These are phyloP conservation scores for Bos indicus DNA, from an alignment of 2,113 vertebrate species.

Conservation along the genomic window DNA sequence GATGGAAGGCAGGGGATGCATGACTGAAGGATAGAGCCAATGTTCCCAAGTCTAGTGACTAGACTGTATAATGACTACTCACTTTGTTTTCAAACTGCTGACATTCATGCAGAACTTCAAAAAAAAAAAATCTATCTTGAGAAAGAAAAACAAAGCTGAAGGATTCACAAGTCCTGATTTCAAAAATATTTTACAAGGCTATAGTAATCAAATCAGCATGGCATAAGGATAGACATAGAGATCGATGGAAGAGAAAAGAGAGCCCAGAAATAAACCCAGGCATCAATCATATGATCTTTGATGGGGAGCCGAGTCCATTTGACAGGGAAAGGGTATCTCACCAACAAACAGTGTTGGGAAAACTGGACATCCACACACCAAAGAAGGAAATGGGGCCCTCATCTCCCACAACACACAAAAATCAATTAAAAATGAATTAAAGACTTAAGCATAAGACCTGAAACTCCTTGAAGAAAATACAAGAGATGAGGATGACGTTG, in stretches of 20 bases:
- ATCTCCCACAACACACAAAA: neutral
- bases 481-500: neutral
- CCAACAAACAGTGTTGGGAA: neutral
- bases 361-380: neutral
- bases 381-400: too few species aligned
- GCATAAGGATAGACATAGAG: neutral
- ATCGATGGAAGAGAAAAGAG: neutral
- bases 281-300: fast-evolving
- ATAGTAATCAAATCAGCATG: neutral
- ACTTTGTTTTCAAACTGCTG: neutral
- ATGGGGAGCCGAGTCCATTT: fast-evolving
- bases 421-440: neutral
- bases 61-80: too few species aligned
- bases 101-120: neutral
- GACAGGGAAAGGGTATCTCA: too few species aligned
- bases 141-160: neutral
- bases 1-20: neutral
- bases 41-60: fast-evolving
- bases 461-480: too few species aligned
- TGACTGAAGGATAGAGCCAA: neutral
- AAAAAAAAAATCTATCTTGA: too few species aligned
- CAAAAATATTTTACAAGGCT: too few species aligned
- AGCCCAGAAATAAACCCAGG: neutral
- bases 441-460: neutral
- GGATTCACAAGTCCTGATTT: neutral